Evolutionary conservation across 2,888 invertebrate genomes (phyloP).

Genomic region (Aromia moschata): DNA sequence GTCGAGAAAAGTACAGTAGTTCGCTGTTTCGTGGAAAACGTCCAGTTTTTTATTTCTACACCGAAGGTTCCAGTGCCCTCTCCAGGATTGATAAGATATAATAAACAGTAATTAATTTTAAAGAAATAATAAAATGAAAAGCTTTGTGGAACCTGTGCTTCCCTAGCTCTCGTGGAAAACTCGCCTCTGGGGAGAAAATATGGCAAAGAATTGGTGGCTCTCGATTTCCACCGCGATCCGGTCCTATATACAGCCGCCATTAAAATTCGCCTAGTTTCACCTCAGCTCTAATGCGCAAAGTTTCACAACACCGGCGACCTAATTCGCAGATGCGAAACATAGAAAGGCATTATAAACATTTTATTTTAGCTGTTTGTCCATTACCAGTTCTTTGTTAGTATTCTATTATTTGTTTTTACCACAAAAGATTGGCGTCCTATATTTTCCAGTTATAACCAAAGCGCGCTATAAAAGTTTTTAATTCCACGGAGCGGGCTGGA

Average conservation of each 20-base stretch:
- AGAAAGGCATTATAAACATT: conserved; percentile 12
- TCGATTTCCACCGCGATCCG: not conserved
- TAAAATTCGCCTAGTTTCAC: conserved; percentile 14
- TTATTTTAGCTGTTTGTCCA: conserved; percentile 3
- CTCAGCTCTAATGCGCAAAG: conserved; percentile 12
- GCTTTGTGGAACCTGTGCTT: no score
- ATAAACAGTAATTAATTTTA: no score
- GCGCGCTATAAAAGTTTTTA: not conserved
- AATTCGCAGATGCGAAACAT: conserved; percentile 10
- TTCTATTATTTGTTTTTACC: not conserved
- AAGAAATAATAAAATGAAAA: no score
- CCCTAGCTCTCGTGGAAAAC: no score
- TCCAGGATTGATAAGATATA: no score
- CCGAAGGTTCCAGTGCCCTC: no score
- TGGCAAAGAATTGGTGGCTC: no score
- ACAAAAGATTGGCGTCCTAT: not conserved
- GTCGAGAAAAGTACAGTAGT: no score
- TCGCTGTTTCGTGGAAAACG: no score
- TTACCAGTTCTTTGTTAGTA: not conserved
- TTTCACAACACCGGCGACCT: conserved; percentile 9
- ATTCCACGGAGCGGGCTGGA: not conserved
- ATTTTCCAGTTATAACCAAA: not conserved
- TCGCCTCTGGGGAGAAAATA: no score
- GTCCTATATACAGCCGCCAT: not conserved
- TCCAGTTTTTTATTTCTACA: no score